Base-by-base conservation (phyloP, 2,113 vertebrate species). In the Solea senegalensis region DNA sequence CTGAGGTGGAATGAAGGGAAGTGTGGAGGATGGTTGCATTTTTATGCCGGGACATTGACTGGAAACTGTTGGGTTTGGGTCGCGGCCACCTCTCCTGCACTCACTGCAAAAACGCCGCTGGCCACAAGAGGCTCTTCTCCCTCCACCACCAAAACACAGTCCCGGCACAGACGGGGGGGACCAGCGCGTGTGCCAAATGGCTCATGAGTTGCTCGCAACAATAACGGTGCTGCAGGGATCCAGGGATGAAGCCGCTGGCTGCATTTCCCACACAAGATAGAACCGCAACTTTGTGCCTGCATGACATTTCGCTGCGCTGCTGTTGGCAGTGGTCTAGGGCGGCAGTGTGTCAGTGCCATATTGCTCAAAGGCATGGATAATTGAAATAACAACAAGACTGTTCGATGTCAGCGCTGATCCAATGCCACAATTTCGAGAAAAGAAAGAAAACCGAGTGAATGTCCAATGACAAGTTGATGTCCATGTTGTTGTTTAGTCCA, bases 1-100 rank as follows among this genome's bases (percentile, higher is more conserved):
- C 41, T 57, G 53, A 46, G 11, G 7, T 5, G 46, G 40, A 16
- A 41, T 1, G 45, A 2, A 14, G 21, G 9, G 44, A 15, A 9
- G 27, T 13, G 28, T 26, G 62, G 39, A 44, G 45, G 7, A 69
- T 56, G 15, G 13, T 26, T 82, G 16, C 0, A 1, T 71, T 71
- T 78, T 53, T 74, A 27, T 15, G 53, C 46, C 44, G 54, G 65
- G 40, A 68, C 67, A 64, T 78, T 82, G 72, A 85, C 79, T 91
- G 82, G 85, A 92, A 88, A 74, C 71, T 58, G 80, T 82, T 81
- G 58, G 79, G 69, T 76, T 89, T 90, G 88, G 82, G 71, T 52
- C 45, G n/a, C 68, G 54, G 82, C 85, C 82, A 83, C 67, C 40
- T 76, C 43, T 64, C 41, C 69, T 61, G 52, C n/a, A 52, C 50